phyloP scores from a whole-genome alignment of 2,797 vertebrate species.

The Rachycentron canadum region DNA sequence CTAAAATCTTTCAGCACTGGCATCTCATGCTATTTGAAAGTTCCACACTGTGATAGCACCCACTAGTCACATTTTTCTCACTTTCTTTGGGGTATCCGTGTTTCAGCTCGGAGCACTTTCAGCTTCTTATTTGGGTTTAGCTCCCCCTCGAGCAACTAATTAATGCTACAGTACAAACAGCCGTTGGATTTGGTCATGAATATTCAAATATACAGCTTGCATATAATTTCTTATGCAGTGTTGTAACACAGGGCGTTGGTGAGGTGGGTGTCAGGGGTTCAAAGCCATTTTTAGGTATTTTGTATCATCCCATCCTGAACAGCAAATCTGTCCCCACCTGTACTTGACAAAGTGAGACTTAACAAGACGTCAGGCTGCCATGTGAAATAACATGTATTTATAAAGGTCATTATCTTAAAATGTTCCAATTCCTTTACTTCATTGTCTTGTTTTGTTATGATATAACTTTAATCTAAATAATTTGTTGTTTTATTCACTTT shows the following conservation, averaged over 20 bases:
- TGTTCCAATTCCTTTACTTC: neutral
- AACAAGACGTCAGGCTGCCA: slow-evolving; percentile 21
- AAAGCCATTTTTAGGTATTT: slow-evolving; percentile 55
- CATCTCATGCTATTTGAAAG: slow-evolving; percentile 24
- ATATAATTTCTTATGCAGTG: slow-evolving; percentile 80
- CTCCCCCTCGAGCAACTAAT: slow-evolving; percentile 99
- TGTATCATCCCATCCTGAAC: slow-evolving; percentile 32
- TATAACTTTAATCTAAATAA: neutral
- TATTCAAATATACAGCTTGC: slow-evolving; percentile 96
- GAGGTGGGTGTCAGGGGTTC: slow-evolving; percentile 56
- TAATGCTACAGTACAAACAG: slow-evolving; percentile 98
- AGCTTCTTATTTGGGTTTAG: slow-evolving; percentile 80
- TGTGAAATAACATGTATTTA: slow-evolving; percentile 2
- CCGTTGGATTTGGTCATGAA: slow-evolving; percentile 98
- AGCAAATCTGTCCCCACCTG: slow-evolving; percentile 25
- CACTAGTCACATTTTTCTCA: slow-evolving; percentile 44
- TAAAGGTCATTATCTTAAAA: slow-evolving; percentile 6
- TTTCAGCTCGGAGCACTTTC: slow-evolving; percentile 37
- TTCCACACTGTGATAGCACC: slow-evolving; percentile 29
- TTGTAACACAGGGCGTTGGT: slow-evolving; percentile 60
- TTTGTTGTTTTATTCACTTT: neutral
- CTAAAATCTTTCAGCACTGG: slow-evolving; percentile 1
- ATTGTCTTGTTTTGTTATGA: neutral
- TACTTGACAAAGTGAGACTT: slow-evolving; percentile 29
- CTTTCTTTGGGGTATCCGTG: slow-evolving; percentile 49